Evolutionary conservation across 1,140 invertebrate species (phyloP), one percentile per base, ranked within the genome.

Genomic region (Leguminivora glycinivorella): DNA sequence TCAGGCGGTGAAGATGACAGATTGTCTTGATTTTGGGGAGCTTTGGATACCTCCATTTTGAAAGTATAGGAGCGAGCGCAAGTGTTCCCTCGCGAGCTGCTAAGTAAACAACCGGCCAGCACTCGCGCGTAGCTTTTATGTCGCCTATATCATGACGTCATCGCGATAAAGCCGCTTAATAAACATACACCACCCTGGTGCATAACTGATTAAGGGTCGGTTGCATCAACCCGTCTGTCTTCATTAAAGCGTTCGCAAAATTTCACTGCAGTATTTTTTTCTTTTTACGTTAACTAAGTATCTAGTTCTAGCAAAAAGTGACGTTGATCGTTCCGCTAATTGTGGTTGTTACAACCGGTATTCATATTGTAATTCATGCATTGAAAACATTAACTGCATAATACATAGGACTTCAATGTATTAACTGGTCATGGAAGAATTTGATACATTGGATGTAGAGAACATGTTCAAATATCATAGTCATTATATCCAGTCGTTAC

Each of bases 1-100:
- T 83, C 81, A 0, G 80, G 81, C 1, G 81, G 81, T 4, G 81
- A 83, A 12, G 75, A 73, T 5, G 79, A 80, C 6, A 81, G 72
- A 56, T 77, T 70, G 17, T 72, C 72, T 25, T 76, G 14, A 63
- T 31, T 63, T 29, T 63, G 58, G 58, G n/a, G 56, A 60, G 24
- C 7, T 4, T 17, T 63, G 25, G 2, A 17, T 26, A 63, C 26
- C 6, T 63, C 58, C 58, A 63, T 63, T 19, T 19, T 63, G 2
- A 26, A 63, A 29, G 2, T 22, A 1, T 52, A 22, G 1, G 58
- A 17, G n/a, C 58, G n/a, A 29, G 7, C 25, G 26, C 9, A 56
- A 56, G 58, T 63, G 14, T 63, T 17, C 26, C 25, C 58, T 14
- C 22, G 26, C 26, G 29, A 9, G 25, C 58, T 22, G 7, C 58